phyloP scores from a whole-genome alignment of 2,113 vertebrate species.

The Deroptyus accipitrinus region DNA sequence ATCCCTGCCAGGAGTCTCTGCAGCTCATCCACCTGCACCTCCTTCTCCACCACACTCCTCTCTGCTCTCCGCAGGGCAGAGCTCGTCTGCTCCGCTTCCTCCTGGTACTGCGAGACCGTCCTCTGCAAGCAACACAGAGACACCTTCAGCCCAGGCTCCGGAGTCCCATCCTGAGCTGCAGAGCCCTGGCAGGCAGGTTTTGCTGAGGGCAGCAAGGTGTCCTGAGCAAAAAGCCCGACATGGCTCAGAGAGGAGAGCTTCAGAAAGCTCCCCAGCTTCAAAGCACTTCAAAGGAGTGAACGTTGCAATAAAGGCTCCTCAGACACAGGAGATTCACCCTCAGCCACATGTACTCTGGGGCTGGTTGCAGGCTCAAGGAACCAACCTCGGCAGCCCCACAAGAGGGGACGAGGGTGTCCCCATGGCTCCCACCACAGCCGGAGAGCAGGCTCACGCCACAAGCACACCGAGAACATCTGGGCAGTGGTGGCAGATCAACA shows the following conservation, averaged over 20 bases:
- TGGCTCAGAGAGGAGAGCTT: background rate
- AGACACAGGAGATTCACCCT: rapidly evolving
- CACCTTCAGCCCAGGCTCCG: rapidly evolving
- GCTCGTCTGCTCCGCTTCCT: slow-evolving; percentile 71
- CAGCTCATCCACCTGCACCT: slow-evolving; percentile 80
- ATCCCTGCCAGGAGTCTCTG: slow-evolving; percentile 83
- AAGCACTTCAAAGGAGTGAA: background rate
- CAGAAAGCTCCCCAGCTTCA: background rate
- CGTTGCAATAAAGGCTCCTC: background rate
- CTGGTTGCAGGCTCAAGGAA: background rate
- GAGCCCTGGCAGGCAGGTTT: background rate
- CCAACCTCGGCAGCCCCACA: rapidly evolving
- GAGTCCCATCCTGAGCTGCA: background rate
- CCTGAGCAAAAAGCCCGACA: background rate
- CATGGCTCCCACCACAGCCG: rapidly evolving
- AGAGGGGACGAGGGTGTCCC: background rate
- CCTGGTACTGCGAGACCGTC: slow-evolving; percentile 77
- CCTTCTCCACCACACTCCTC: slow-evolving; percentile 68
- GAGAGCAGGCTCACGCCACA: background rate
- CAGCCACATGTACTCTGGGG: background rate
- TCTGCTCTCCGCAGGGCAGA: slow-evolving; percentile 73
- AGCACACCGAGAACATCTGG: rapidly evolving
- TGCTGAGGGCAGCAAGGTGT: background rate
- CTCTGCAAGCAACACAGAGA: slow-evolving; percentile 55
- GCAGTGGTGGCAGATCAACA: background rate